Base-by-base conservation (phyloP, 2,888 invertebrate genomes). In the Brachyptera risi region DNA sequence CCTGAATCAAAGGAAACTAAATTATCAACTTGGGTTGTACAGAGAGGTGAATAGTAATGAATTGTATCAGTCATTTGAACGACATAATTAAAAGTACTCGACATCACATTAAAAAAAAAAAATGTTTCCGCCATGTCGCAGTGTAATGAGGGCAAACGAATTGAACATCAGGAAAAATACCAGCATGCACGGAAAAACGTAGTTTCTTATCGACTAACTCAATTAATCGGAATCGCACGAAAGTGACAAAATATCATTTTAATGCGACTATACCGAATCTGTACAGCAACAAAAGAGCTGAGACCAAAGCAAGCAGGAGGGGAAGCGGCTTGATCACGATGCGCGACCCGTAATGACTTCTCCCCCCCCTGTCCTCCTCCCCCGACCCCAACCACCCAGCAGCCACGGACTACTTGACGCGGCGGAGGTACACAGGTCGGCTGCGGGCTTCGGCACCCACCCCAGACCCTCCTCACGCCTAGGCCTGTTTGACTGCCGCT, bases 401-500 rank as follows among this genome's bases (percentile, higher is more conserved):
- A n/a, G 19, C 50, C 13, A 17, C 50, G 62, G 44, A 60, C 62
- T 63, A 63, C 51, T 63, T 63, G 57, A 51, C 63, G 59, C 63
- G 60, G 63, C 57, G 59, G 60, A 60, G 38, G 37, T 37, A 57
- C 54, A n/a, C 56, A 17, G 27, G 26, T 40, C 61, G 27, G 68
- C 70, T 68, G 70, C 68, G 69, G 68, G 66, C 64, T 65, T 56
- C 64, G 47, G 47, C 47, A 19, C 47, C 31, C 31, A 31, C 31
- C 31, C n/a, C n/a, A n/a, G n/a, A n/a, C n/a, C n/a, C 40, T 19
- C 44, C 17, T 21, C 44, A 17, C 44, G 44, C 19, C 44, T 44
- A n/a, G n/a, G n/a, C n/a, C n/a, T n/a, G n/a, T n/a, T n/a, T n/a
- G n/a, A n/a, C n/a, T n/a, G n/a, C n/a, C n/a, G n/a, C n/a, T n/a